Conservation (phyloP, 2,888 invertebrate genomes). For the Temnothorax rugatulus region DNA sequence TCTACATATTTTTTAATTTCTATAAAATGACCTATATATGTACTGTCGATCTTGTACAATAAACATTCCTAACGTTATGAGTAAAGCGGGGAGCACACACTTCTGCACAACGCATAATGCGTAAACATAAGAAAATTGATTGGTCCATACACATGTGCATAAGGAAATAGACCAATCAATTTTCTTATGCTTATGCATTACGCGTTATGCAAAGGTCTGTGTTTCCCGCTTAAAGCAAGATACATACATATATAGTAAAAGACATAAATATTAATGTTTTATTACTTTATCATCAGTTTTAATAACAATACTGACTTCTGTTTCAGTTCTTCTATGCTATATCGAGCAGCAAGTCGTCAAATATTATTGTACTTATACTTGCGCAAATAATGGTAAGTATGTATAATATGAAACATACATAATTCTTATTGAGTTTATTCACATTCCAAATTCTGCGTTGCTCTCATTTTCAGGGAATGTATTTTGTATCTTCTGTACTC, state of each 20-base stretch:
- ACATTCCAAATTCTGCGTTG: conserved; percentile 9
- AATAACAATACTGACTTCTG: conserved; percentile 57
- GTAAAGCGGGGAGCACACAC: too few relatives aligned
- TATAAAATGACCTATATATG: conserved; percentile 7
- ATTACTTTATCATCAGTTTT: conserved; percentile 51
- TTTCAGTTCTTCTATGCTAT: conserved; percentile 99
- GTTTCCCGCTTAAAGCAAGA: too few relatives aligned
- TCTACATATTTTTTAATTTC: conserved; percentile 1
- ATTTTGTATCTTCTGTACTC: conserved; percentile 98
- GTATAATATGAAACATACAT: conserved; percentile 14
- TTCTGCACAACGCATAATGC: too few relatives aligned
- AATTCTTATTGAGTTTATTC: neutral
- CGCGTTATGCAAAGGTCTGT: too few relatives aligned
- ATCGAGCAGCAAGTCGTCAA: conserved; percentile 99
- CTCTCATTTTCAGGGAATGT: conserved; percentile 93
- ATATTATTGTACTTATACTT: conserved; percentile 97
- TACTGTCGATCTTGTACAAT: neutral
- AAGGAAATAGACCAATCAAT: too few relatives aligned
- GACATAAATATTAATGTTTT: neutral
- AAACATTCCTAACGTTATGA: neutral
- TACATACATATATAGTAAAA: too few relatives aligned
- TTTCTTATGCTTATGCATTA: too few relatives aligned
- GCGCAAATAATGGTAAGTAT: conserved; percentile 97
- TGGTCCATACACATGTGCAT: too few relatives aligned
- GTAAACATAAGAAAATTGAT: too few relatives aligned